These are phyloP conservation scores for Apomyelois bistriatella DNA, from an alignment of 2,888 invertebrate genomes.

Conservation along the genomic window DNA sequence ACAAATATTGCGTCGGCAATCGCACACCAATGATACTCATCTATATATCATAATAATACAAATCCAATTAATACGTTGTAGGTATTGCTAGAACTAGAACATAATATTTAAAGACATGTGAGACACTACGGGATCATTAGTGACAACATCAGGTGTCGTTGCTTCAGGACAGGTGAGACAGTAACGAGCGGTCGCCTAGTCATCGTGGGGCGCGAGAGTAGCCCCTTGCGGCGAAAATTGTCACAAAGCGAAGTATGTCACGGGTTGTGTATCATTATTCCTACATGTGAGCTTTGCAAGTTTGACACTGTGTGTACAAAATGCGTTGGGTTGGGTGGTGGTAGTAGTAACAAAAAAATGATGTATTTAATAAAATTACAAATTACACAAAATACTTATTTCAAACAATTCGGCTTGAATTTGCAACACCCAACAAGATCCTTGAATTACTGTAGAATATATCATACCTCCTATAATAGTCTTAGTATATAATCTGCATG, in stretches of 20 bases:
- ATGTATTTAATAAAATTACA: no score
- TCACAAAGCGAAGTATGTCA: conserved; percentile 70
- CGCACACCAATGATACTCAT: conserved; percentile 37
- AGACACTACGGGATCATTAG: conserved; percentile 61
- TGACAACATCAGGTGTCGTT: conserved; percentile 50
- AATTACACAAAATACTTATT: no score
- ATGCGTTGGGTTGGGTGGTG: no score
- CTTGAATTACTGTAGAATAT: no score
- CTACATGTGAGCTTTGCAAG: conserved; percentile 25
- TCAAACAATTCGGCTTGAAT: no score
- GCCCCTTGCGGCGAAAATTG: conserved; percentile 69
- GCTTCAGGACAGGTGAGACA: conserved; percentile 61
- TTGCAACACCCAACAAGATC: no score
- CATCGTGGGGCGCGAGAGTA: conserved; percentile 65
- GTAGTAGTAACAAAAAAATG: no score
- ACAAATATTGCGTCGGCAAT: conserved; percentile 35
- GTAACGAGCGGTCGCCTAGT: conserved; percentile 73
- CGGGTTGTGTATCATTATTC: conserved; percentile 61
- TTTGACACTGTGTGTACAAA: neutral
- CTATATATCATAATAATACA: conserved; percentile 10
- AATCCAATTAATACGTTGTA: no score
- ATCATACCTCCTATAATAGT: no score
- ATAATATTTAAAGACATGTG: conserved; percentile 23
- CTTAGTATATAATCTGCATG: no score
- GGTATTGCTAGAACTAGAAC: conserved; percentile 13